These are phyloP conservation scores for Drosophila cracens DNA, from an alignment of 2,888 invertebrate species.

Conservation along the genomic window DNA sequence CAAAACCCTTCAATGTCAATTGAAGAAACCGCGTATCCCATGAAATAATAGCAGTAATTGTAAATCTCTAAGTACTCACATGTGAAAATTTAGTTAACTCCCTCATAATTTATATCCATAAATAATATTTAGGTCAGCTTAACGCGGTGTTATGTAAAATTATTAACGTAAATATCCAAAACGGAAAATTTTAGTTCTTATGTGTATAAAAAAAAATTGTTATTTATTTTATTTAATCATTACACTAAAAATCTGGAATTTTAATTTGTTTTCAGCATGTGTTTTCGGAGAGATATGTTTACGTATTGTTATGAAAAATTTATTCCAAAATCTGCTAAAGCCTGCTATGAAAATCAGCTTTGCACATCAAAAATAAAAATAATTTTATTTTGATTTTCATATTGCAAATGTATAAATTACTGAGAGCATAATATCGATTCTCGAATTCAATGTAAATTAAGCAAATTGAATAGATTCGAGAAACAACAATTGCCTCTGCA, in stretches of 20 bases:
- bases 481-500: slow-evolving; percentile 47
- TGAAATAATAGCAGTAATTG: not conserved
- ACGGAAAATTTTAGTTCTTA: not conserved
- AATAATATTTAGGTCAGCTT: not conserved
- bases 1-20: not conserved
- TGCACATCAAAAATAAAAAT: not conserved
- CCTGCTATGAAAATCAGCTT: not conserved
- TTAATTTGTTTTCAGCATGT: slow-evolving; percentile 13
- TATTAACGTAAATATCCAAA: not conserved
- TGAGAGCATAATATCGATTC: slow-evolving; percentile 14
- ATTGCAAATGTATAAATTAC: not conserved
- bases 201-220: not conserved
- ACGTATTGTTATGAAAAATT: not conserved
- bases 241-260: slow-evolving; percentile 20
- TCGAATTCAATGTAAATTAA: slow-evolving; percentile 19
- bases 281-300: slow-evolving; percentile 22
- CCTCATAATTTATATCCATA: not conserved
- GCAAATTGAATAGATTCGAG: slow-evolving; percentile 45
- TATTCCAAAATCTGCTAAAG: not conserved
- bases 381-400: not conserved
- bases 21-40: not conserved
- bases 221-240: slow-evolving; percentile 29
- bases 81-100: not conserved
- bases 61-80: not conserved
- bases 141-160: not conserved